Percentiles rank a stretch among this genome's conserved stretches.
Evolutionary conservation across 2,888 invertebrate genomes (phyloP).

Genomic region (Blera fallax): DNA sequence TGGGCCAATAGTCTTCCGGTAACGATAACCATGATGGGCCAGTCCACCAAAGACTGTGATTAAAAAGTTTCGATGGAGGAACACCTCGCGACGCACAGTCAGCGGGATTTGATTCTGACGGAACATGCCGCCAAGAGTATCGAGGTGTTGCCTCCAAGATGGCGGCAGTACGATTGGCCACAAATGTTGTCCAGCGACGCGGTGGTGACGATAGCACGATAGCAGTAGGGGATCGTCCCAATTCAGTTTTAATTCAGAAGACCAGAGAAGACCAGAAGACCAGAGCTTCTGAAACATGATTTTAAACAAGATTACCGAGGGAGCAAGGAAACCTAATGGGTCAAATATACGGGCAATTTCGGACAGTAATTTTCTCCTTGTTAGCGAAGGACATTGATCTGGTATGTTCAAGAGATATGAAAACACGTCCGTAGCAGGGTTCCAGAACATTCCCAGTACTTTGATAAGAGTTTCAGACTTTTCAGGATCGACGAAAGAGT

Average conservation of each 20-base stretch:
- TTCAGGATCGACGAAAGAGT: neutral
- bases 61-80: constrained; percentile 13
- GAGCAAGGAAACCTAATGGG: constrained; percentile 12
- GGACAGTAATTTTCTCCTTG: neutral
- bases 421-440: neutral
- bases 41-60: constrained; percentile 61
- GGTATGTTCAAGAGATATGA: neutral
- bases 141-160: constrained; percentile 33
- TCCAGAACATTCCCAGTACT: constrained; percentile 3
- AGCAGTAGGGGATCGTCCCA: constrained; percentile 2
- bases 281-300: constrained; percentile 13
- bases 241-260: neutral
- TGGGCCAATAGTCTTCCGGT: neutral
- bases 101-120: constrained; percentile 59
- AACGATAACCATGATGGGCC: constrained; percentile 56
- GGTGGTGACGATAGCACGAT: constrained; percentile 69
- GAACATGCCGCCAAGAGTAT: constrained; percentile 59
- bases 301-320: neutral
- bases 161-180: constrained; percentile 53
- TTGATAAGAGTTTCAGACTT: neutral
- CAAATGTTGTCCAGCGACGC: constrained; percentile 57
- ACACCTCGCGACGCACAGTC: constrained; percentile 71
- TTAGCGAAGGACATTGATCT: neutral
- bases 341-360: constrained; percentile 4
- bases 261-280: too few species aligned